Percentiles rank a stretch among this genome's conserved stretches.
Conservation (phyloP, 2,888 invertebrate species). For the Troilus luridus region DNA sequence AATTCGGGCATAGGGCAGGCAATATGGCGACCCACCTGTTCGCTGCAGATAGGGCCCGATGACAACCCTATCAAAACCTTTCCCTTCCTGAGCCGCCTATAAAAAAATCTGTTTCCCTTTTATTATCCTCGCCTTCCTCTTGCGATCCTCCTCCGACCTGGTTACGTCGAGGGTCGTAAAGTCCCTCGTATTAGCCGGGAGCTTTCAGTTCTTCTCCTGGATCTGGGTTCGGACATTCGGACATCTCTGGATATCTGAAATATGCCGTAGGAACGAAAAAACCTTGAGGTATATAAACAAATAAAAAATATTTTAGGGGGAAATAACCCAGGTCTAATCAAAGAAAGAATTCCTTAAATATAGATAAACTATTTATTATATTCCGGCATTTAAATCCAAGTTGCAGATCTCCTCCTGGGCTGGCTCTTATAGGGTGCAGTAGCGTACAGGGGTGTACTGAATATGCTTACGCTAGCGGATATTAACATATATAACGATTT, state of each 20-base stretch:
- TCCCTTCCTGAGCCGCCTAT: conserved; percentile 39
- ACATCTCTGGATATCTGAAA: neutral
- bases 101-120: conserved; percentile 64
- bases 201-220: neutral
- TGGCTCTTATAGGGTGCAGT: too few relatives aligned
- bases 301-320: neutral
- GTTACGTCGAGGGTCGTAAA: neutral
- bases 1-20: conserved; percentile 58
- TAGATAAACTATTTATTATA: too few relatives aligned
- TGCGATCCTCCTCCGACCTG: neutral
- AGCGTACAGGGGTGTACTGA: too few relatives aligned
- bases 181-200: neutral
- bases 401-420: too few relatives aligned
- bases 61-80: conserved; percentile 64
- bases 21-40: conserved; percentile 64
- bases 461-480: too few relatives aligned
- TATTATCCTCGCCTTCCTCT: conserved; percentile 55
- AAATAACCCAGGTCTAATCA: too few relatives aligned
- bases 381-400: too few relatives aligned
- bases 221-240: neutral
- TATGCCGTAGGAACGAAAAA: neutral
- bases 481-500: too few relatives aligned
- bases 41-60: conserved; percentile 58
- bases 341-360: too few relatives aligned
- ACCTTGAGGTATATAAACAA: neutral